Evolutionary conservation across 2,113 vertebrate genomes (phyloP).

Genomic region (Petroica traversi): DNA sequence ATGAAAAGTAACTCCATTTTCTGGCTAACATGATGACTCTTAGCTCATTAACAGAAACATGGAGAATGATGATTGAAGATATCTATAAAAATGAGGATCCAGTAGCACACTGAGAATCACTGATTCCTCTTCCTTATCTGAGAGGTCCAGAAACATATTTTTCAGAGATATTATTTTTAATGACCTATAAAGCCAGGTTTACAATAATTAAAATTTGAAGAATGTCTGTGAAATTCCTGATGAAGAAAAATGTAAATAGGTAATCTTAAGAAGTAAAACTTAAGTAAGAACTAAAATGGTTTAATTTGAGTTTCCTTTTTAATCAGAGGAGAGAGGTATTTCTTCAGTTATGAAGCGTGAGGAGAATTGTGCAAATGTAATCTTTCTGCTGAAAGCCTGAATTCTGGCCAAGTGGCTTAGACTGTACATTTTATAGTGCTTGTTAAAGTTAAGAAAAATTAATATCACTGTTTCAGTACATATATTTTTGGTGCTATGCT

Average conservation of each 20-base stretch:
- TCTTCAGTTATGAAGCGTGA: neutral
- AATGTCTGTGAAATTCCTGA: neutral
- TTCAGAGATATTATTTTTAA: neutral
- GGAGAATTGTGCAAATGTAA: neutral
- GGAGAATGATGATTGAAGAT: neutral
- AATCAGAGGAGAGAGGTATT: neutral
- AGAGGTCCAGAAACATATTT: neutral
- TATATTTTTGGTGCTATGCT: neutral
- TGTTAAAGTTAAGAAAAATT: neutral
- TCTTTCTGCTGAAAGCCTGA: neutral
- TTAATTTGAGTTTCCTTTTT: neutral
- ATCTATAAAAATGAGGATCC: neutral
- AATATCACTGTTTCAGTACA: neutral
- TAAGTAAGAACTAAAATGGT: neutral
- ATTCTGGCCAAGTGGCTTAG: neutral
- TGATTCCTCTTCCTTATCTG: neutral
- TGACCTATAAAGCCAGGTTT: neutral
- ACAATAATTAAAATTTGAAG: neutral
- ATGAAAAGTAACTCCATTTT: neutral
- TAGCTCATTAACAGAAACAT: neutral
- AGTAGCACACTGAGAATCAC: neutral
- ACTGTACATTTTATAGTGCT: neutral
- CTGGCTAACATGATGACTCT: neutral
- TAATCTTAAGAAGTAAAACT: neutral
- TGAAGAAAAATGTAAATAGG: neutral